These are phyloP conservation scores for Caranx ignobilis DNA, from an alignment of 2,113 vertebrate species.

Conservation along the genomic window DNA sequence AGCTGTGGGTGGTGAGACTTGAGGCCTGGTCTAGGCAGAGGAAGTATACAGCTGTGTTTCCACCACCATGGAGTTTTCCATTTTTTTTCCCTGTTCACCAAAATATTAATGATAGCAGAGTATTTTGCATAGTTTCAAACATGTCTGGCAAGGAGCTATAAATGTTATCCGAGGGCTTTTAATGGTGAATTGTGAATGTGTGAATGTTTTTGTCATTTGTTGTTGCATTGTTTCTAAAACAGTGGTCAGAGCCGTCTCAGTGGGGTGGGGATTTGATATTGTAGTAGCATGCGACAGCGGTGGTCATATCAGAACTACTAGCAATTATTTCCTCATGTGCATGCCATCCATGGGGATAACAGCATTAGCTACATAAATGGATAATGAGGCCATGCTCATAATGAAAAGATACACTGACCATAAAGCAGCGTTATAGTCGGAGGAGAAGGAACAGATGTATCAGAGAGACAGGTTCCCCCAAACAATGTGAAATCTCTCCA, in stretches of 20 bases:
- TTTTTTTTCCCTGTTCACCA: no score
- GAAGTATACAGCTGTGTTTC: no score
- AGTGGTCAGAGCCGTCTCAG: not conserved
- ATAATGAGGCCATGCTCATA: constrained; percentile 58
- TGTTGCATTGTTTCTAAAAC: not conserved
- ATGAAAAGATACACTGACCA: constrained; percentile 38
- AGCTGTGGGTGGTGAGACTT: no score
- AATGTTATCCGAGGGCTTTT: not conserved
- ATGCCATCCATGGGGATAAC: constrained; percentile 50
- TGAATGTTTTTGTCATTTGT: not conserved
- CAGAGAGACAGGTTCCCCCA: constrained; percentile 30
- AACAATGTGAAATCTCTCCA: constrained; percentile 35
- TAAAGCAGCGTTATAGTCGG: constrained; percentile 40
- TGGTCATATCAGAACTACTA: constrained; percentile 38
- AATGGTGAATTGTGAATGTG: constrained; percentile 2
- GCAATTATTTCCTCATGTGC: constrained; percentile 56
- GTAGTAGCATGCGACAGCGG: not conserved
- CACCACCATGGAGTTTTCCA: no score
- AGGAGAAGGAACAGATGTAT: constrained; percentile 37
- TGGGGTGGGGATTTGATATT: not conserved
- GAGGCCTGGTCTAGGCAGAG: no score
- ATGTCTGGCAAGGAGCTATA: not conserved
- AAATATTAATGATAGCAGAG: no score
- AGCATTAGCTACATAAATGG: constrained; percentile 58
- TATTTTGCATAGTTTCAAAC: no score